Evolutionary conservation across 2,797 vertebrate species (phyloP).

Genomic region (Coreius guichenoti): DNA sequence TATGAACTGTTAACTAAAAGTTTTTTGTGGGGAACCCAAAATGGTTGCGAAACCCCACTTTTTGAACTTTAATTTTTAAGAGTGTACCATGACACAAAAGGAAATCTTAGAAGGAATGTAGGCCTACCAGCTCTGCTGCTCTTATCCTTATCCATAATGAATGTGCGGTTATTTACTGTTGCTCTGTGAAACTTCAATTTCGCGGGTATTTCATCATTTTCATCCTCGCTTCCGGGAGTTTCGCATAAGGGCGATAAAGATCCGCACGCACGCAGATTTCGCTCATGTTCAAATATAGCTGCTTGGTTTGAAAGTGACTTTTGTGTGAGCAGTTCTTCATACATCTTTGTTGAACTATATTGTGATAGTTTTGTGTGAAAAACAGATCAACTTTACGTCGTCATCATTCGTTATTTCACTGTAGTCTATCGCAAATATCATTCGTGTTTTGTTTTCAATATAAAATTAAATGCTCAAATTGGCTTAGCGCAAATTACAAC

Average conservation of each 20-base stretch:
- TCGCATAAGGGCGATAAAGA: not conserved
- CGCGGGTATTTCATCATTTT: too few relatives aligned
- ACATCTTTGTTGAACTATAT: not conserved
- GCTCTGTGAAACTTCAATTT: not conserved
- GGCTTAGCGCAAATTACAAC: too few relatives aligned
- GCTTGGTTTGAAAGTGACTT: too few relatives aligned
- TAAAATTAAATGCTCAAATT: too few relatives aligned
- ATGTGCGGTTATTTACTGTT: not conserved
- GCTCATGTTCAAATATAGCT: not conserved
- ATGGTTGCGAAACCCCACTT: not conserved
- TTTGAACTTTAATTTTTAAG: not conserved
- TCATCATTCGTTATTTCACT: not conserved
- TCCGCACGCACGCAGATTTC: not conserved
- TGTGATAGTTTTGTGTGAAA: not conserved
- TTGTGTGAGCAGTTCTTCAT: not conserved
- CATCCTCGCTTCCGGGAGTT: not conserved
- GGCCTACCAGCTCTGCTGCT: not conserved
- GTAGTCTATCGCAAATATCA: not conserved
- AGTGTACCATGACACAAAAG: not conserved
- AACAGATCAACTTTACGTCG: not conserved
- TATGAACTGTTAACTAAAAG: not conserved
- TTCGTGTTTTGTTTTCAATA: not conserved
- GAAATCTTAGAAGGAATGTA: too few relatives aligned
- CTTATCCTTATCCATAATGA: not conserved
- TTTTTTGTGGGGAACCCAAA: not conserved